A percentile compares a stretch with the other conserved stretches of the same genome.
Evolutionary conservation across 2,797 vertebrate genomes (phyloP).

Genomic region (Hydrophis major): DNA sequence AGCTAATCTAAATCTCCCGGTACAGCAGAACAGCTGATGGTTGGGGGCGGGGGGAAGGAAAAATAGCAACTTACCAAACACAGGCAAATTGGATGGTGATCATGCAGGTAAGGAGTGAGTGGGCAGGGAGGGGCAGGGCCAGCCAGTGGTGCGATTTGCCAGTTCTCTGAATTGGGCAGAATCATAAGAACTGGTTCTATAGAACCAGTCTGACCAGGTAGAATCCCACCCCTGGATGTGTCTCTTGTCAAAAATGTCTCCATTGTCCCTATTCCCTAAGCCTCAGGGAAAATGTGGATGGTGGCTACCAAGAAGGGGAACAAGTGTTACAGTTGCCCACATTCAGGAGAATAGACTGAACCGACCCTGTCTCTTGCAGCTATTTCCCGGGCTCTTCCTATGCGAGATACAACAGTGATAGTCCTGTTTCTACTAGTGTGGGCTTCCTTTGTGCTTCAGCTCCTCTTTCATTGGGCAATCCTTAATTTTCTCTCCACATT

Average conservation of each 20-base stretch:
- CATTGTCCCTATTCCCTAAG: neutral
- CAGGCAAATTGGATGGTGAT: no score
- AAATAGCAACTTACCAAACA: no score
- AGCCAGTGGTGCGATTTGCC: no score
- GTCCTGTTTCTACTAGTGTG: neutral
- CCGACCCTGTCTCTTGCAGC: neutral
- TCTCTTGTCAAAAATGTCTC: neutral
- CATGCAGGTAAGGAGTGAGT: no score
- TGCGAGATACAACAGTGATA: neutral
- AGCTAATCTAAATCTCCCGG: no score
- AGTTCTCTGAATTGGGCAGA: no score
- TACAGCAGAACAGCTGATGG: no score
- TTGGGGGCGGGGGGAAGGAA: no score
- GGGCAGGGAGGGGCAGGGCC: no score
- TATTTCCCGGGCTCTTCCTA: neutral
- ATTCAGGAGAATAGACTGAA: neutral
- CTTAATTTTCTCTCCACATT: neutral
- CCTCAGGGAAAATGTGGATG: neutral
- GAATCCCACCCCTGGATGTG: no score
- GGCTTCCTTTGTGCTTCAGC: neutral
- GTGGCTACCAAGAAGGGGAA: neutral
- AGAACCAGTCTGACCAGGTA: no score
- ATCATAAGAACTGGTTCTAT: no score
- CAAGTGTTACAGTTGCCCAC: neutral
- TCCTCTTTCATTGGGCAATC: neutral